Conservation (phyloP, 2,797 vertebrate species). For the Acestrorhynchus altus region DNA sequence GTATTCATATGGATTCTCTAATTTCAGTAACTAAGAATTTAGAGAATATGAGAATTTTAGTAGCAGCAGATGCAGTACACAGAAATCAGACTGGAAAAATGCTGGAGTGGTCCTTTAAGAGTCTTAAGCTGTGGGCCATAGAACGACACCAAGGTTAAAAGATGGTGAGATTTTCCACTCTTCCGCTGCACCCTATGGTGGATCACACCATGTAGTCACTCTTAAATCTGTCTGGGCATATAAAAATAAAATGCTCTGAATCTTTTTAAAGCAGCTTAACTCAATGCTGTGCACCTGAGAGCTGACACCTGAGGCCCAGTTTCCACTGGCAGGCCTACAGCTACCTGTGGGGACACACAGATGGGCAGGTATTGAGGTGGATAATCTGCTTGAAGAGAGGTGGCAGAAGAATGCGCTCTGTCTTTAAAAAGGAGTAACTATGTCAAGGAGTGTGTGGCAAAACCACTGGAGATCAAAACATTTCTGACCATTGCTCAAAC, state of each 20-base stretch:
- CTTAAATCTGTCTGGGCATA: slow-evolving; percentile 4
- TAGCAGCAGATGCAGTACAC: neutral
- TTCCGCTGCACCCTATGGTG: neutral
- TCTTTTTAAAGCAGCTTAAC: slow-evolving; percentile 29
- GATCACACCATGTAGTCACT: neutral
- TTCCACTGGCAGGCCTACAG: slow-evolving; percentile 40
- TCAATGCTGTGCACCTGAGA: slow-evolving; percentile 1
- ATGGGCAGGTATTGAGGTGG: slow-evolving; percentile 49
- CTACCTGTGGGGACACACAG: slow-evolving; percentile 38
- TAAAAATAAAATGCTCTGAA: slow-evolving; percentile 10
- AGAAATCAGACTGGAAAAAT: neutral
- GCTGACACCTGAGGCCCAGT: slow-evolving; percentile 19
- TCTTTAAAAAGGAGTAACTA: neutral
- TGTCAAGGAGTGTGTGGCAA: neutral
- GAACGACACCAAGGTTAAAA: slow-evolving; percentile 16
- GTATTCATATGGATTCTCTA: too few species aligned
- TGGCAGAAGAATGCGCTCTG: neutral
- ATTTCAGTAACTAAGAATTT: too few species aligned
- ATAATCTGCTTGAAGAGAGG: slow-evolving; percentile 14
- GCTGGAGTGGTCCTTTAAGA: slow-evolving; percentile 1
- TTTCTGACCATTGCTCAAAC: neutral
- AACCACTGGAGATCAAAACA: neutral
- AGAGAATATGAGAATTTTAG: too few species aligned
- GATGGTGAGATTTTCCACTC: slow-evolving; percentile 12
- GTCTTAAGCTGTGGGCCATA: slow-evolving; percentile 29